phyloP scores from a whole-genome alignment of 2,888 invertebrate species.

The Urechis unicinctus region DNA sequence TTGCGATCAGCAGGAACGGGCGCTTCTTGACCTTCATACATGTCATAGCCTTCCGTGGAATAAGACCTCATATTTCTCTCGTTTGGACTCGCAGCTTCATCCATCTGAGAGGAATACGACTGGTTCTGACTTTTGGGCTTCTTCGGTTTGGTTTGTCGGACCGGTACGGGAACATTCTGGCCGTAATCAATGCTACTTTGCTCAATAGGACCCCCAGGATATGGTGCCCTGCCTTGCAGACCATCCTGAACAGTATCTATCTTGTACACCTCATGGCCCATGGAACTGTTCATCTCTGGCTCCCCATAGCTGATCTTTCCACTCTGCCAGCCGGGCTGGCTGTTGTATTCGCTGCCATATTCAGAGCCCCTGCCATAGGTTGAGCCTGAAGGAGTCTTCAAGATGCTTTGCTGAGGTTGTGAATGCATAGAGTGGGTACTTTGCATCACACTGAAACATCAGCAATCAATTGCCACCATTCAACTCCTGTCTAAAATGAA shows the following conservation, averaged over 20 bases:
- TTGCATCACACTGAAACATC: no score
- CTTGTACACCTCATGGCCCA: no score
- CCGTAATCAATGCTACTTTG: neutral
- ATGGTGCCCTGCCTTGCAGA: no score
- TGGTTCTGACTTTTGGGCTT: neutral
- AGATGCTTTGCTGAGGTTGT: neutral
- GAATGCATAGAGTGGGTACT: neutral
- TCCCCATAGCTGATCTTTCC: neutral
- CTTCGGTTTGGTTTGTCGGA: neutral
- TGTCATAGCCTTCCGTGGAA: neutral
- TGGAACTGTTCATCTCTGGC: no score
- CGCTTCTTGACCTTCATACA: neutral
- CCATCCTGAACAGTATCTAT: no score
- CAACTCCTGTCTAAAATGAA: no score
- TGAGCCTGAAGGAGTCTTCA: neutral
- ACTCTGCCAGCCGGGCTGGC: neutral
- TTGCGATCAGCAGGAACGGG: no score
- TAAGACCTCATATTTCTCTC: neutral
- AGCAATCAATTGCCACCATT: no score
- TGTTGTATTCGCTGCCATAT: neutral
- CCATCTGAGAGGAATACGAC: no score
- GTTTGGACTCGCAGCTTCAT: no score
- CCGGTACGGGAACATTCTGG: neutral
- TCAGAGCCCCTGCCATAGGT: neutral
- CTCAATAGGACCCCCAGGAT: no score